Conservation (phyloP, 1,140 invertebrate species). For the Forficula auricularia region DNA sequence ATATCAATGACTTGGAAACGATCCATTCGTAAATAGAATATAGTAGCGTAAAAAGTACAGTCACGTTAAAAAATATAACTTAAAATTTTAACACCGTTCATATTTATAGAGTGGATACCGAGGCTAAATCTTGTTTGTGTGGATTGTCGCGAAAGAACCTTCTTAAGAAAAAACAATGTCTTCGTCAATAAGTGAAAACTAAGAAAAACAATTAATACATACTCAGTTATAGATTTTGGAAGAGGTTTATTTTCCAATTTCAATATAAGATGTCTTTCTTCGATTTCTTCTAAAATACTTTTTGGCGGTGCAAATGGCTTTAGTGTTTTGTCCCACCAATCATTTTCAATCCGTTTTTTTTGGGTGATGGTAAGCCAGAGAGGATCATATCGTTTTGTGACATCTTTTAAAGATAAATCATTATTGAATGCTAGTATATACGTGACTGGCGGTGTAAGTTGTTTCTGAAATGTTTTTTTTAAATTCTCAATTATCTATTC, state of each 20-base stretch:
- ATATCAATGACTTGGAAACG: no score
- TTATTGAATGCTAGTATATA: constrained; percentile 75
- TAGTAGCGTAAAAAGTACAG: no score
- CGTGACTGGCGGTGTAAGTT: constrained; percentile 49
- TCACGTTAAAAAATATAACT: no score
- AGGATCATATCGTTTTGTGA: constrained; percentile 71
- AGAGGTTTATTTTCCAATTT: constrained; percentile 57
- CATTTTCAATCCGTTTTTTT: constrained; percentile 52
- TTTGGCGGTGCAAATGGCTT: constrained; percentile 35
- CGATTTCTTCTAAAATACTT: constrained; percentile 43
- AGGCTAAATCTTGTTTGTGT: no score
- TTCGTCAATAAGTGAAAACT: no score
- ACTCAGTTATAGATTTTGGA: constrained; percentile 58
- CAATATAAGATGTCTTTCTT: constrained; percentile 59
- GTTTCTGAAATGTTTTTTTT: constrained; percentile 32
- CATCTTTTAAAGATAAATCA: constrained; percentile 62
- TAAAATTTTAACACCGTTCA: no score
- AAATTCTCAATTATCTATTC: constrained; percentile 13
- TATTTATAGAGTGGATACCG: no score
- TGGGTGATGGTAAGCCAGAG: constrained; percentile 65
- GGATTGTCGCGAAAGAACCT: no score
- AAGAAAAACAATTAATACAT: constrained; percentile 24
- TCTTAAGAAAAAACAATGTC: no score
- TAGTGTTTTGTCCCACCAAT: constrained; percentile 61
- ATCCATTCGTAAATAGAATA: no score